Percentiles rank a stretch among this genome's conserved stretches.
Conservation (phyloP, 2,888 invertebrate genomes). For the Spilarctia lutea region DNA sequence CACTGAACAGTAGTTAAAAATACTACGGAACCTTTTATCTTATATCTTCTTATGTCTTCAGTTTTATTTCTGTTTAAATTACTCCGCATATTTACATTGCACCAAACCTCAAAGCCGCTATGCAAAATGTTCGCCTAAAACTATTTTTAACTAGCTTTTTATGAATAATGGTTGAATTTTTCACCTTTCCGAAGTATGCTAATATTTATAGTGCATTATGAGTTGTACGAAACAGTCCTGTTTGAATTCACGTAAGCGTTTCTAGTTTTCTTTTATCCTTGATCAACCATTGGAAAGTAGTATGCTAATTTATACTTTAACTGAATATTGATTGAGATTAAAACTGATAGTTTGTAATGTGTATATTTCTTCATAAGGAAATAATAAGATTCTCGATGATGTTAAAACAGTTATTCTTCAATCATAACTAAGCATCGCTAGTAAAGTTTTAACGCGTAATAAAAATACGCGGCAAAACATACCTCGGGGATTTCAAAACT, state of each 20-base stretch:
- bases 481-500: background rate
- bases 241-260: slow-evolving; percentile 1
- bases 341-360: background rate
- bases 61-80: background rate
- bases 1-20: background rate
- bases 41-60: background rate
- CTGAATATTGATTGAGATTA: background rate
- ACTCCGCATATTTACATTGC: background rate
- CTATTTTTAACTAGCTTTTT: background rate
- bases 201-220: slow-evolving; percentile 7
- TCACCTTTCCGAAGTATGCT: background rate
- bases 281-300: background rate
- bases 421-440: too few relatives aligned
- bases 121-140: background rate
- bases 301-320: background rate
- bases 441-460: background rate
- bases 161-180: slow-evolving; percentile 2
- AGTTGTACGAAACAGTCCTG: background rate
- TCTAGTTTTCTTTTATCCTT: background rate
- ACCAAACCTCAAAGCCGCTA: background rate
- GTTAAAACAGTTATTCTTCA: too few relatives aligned
- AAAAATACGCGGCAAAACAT: too few relatives aligned
- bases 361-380: background rate
- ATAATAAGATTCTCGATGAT: background rate
- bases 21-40: background rate